Evolutionary conservation across 1,140 invertebrate genomes (phyloP).

Genomic region (Brachionus rubens): DNA sequence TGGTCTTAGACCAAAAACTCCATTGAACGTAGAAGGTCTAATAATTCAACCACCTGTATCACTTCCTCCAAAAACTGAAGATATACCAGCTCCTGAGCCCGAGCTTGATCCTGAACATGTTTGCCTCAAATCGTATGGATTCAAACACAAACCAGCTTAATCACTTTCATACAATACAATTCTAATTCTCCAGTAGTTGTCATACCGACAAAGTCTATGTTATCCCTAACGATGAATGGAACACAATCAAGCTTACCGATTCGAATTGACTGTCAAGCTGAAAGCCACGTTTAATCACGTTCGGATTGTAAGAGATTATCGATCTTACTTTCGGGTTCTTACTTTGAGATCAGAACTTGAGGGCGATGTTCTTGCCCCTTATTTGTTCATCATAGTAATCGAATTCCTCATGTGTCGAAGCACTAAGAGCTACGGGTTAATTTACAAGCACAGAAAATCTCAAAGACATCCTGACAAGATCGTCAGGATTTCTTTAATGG

Average conservation of each 20-base stretch:
- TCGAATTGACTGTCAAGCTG: neutral
- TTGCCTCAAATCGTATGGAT: conserved; percentile 23
- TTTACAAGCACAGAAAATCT: too few species aligned
- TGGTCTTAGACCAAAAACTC: conserved; percentile 12
- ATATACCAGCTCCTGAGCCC: conserved; percentile 9
- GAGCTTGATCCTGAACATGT: conserved; percentile 36
- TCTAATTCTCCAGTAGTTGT: conserved; percentile 18
- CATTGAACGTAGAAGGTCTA: neutral
- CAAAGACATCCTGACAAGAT: too few species aligned
- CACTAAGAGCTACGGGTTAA: too few species aligned
- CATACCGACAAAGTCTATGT: conserved; percentile 19
- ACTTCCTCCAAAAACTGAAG: conserved; percentile 21
- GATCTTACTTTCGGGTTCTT: neutral
- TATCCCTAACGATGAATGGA: conserved; percentile 39
- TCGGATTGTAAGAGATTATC: conserved; percentile 28
- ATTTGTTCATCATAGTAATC: too few species aligned
- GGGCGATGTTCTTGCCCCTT: too few species aligned
- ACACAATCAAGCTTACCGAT: conserved; percentile 39
- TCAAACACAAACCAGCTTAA: conserved; percentile 22
- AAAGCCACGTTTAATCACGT: neutral
- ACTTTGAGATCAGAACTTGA: neutral
- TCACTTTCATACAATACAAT: conserved; percentile 39
- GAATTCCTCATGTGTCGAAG: too few species aligned
- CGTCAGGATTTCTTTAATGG: too few species aligned
- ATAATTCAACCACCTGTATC: conserved; percentile 37